Conservation (phyloP, 1,140 invertebrate species). For the Helicoverpa armigera region DNA sequence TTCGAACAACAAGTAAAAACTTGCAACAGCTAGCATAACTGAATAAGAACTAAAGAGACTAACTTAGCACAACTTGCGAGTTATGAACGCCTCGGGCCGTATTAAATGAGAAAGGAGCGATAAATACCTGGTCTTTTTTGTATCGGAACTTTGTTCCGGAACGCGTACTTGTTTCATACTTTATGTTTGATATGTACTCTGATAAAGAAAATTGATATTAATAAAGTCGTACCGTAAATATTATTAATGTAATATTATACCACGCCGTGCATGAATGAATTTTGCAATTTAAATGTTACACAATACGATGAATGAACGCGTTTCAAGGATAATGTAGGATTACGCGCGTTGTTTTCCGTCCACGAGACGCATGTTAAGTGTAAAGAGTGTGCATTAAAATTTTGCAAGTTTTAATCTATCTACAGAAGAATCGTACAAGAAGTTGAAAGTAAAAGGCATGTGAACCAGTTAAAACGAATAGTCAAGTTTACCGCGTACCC, state of each 20-base stretch:
- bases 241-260: conserved; percentile 23
- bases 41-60: background rate
- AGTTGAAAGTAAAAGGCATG: too few species aligned
- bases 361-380: too few species aligned
- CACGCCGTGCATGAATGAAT: background rate
- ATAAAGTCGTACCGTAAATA: background rate
- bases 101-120: conserved; percentile 26
- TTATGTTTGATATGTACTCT: background rate
- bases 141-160: background rate
- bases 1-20: background rate
- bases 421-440: too few species aligned
- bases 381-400: too few species aligned
- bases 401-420: too few species aligned
- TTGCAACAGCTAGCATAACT: conserved; percentile 2
- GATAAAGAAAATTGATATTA: background rate
- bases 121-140: conserved; percentile 12
- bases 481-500: too few species aligned
- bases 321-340: conserved; percentile 2
- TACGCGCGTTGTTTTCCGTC: background rate
- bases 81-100: background rate
- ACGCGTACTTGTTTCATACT: background rate
- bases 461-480: too few species aligned
- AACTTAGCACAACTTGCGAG: conserved; percentile 18
- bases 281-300: conserved; percentile 14
- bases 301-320: conserved; percentile 13